Evolutionary conservation across 2,113 vertebrate species (phyloP).

Genomic region (Cariama cristata): DNA sequence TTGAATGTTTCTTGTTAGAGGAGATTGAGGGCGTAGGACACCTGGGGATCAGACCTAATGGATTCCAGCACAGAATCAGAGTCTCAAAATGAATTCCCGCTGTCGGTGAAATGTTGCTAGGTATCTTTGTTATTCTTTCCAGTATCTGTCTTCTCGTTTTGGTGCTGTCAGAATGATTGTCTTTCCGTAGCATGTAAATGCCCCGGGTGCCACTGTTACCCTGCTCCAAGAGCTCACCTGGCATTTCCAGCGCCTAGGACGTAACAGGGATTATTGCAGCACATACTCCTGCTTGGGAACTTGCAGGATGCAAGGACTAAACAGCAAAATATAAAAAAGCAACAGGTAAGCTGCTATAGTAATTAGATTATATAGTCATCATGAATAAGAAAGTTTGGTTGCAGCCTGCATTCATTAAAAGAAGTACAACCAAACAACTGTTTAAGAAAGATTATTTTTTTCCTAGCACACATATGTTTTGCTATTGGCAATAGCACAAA

Average conservation of each 20-base stretch:
- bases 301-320: neutral
- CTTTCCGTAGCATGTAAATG: accelerated
- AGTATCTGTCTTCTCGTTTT: neutral
- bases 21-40: neutral
- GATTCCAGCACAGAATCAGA: neutral
- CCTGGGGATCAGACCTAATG: neutral
- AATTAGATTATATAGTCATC: neutral
- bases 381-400: neutral
- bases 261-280: neutral
- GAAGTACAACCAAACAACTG: neutral
- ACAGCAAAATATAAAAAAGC: neutral
- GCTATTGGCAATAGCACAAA: neutral
- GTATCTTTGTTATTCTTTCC: neutral
- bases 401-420: neutral
- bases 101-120: neutral
- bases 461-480: neutral
- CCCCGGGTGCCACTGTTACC: accelerated
- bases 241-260: neutral
- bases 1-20: constrained; percentile 2
- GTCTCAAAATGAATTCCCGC: neutral
- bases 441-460: neutral
- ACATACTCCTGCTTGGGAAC: neutral
- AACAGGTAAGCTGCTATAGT: neutral
- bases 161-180: neutral
- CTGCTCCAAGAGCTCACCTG: neutral